These are phyloP conservation scores for Strigops habroptila DNA, from an alignment of 2,113 vertebrate genomes.

Conservation along the genomic window DNA sequence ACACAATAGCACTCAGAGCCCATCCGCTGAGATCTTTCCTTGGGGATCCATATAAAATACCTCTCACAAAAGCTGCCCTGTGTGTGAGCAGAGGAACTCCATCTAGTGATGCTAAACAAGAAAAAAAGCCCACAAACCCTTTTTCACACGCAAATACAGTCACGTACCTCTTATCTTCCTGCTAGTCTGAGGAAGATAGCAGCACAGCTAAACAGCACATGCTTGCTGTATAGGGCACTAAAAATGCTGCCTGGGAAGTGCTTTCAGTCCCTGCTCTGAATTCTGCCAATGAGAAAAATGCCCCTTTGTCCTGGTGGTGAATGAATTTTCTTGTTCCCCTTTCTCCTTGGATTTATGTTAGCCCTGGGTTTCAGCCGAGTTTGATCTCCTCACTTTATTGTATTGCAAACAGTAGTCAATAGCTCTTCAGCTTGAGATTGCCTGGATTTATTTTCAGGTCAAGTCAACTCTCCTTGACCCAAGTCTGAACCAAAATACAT, in stretches of 20 bases:
- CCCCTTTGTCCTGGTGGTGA: slow-evolving; percentile 34
- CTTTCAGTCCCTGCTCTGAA: not conserved
- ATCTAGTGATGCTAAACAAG: not conserved
- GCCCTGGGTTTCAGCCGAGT: not conserved
- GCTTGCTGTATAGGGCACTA: not conserved
- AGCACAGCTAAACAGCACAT: not conserved
- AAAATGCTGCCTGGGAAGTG: not conserved
- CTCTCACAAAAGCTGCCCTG: slow-evolving; percentile 53
- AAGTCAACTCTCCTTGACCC: slow-evolving; percentile 65
- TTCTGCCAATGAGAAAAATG: slow-evolving; percentile 27
- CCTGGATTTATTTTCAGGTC: slow-evolving; percentile 67
- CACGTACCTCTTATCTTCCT: not conserved
- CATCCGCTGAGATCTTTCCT: not conserved
- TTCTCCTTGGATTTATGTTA: slow-evolving; percentile 56
- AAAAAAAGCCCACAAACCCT: not conserved
- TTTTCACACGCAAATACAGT: not conserved
- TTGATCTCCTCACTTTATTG: slow-evolving; percentile 56
- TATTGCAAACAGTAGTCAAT: slow-evolving; percentile 68
- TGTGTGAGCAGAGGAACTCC: slow-evolving; percentile 26
- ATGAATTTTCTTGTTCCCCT: slow-evolving; percentile 56
- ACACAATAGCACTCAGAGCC: not conserved
- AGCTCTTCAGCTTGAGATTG: slow-evolving; percentile 41
- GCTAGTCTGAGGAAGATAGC: not conserved
- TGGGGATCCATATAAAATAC: slow-evolving; percentile 53
- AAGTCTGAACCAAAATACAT: slow-evolving; percentile 56